Base-by-base conservation (phyloP, 2,113 vertebrate species). In the Paradoxurus hermaphroditus region DNA sequence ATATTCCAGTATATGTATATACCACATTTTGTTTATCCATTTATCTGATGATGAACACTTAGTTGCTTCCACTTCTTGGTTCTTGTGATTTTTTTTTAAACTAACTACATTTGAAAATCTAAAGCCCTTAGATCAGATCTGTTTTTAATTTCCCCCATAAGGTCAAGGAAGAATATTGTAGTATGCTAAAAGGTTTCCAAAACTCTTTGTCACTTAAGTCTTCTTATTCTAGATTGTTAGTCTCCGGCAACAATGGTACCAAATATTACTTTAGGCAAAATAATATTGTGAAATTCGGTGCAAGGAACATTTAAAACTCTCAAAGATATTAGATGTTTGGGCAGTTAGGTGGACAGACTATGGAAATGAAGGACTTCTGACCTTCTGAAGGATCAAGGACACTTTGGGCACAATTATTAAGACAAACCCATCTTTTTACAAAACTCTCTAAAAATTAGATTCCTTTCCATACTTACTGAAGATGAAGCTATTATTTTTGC, bases 21-120 rank as follows among this genome's bases (percentile, higher is more conserved):
- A 19, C 11, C 27, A 67, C 29, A 62, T 51, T 92, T 46, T 90
- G 36, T 90, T 85, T 44, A 59, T 46, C 25, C 13, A 12, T 72
- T 82, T 36, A 83, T 68, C 29, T 65, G 4, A 39, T 23, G 18
- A 2, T 49, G n/a, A 31, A 86, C 4, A 4, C 87, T 70, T 72
- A 49, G 27, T 68, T 49, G 27, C 9, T 89, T 81, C 67, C 1
- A 41, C 12, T 4, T 93, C 39, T 91, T 89, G 41, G 62, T 27
- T 84, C 39, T 7, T 93, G 11, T 90, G 39, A 56, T 75, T 67
- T 91, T 88, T 41, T 27, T 72, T 86, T 68, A 73, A 78, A 39
- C 23, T 83, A 79, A 68, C 1, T 89, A 2, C 73, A 91, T 83
- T 79, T 97, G 77, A 91, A 97, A 92, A 92, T 85, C 90, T 46